These are phyloP conservation scores for Oryzias melastigma DNA, from an alignment of 2,113 vertebrate species.

Conservation along the genomic window DNA sequence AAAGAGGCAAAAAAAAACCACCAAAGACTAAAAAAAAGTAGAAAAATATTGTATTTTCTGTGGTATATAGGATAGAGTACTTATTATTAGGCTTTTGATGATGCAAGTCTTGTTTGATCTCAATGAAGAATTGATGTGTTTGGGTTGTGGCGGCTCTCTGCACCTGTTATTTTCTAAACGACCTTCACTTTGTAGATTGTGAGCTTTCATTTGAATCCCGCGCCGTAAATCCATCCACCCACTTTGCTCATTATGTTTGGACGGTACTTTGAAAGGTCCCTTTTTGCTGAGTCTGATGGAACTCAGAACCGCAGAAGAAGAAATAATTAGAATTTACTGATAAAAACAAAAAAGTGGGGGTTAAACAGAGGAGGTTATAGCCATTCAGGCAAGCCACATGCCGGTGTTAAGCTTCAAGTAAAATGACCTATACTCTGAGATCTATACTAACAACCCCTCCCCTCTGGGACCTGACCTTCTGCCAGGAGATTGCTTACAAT, in stretches of 20 bases:
- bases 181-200: slow-evolving; percentile 6
- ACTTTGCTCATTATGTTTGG: slow-evolving; percentile 7
- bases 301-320: background rate
- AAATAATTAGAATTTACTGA: background rate
- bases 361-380: slow-evolving; percentile 5
- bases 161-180: slow-evolving; percentile 25
- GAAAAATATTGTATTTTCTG: too few species aligned
- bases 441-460: slow-evolving; percentile 44
- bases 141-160: slow-evolving; percentile 14
- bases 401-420: slow-evolving; percentile 24
- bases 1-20: slow-evolving; percentile 3
- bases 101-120: slow-evolving; percentile 6
- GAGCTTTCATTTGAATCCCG: slow-evolving; percentile 9
- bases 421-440: slow-evolving; percentile 49
- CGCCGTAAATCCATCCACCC: background rate
- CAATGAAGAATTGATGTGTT: slow-evolving; percentile 14
- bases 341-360: slow-evolving; percentile 15
- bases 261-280: too few species aligned
- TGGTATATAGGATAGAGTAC: background rate
- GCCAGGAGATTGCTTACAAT: slow-evolving; percentile 26
- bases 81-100: background rate
- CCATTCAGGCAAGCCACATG: slow-evolving; percentile 6
- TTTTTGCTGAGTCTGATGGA: too few species aligned
- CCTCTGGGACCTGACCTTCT: slow-evolving; percentile 49
- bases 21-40: background rate